Evolutionary conservation across 2,888 invertebrate genomes (phyloP).

Genomic region (Beris chalybata): DNA sequence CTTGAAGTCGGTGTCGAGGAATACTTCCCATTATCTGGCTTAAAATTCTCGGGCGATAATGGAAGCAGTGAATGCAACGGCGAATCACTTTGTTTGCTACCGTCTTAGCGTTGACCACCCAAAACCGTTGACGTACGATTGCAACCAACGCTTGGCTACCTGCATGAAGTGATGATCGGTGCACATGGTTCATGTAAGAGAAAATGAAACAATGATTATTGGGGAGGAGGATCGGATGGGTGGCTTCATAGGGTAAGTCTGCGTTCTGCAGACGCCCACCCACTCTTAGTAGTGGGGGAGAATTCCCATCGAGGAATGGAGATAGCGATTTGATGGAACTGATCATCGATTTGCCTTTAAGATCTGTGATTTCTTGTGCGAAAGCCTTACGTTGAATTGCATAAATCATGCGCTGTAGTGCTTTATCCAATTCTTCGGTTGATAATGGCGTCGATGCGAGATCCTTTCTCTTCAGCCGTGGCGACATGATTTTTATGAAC

Average conservation of each 20-base stretch:
- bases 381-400: background rate
- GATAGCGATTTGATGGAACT: slow-evolving; percentile 31
- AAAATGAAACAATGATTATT: no score
- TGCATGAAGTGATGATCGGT: slow-evolving; percentile 43
- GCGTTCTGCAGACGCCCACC: slow-evolving; percentile 16
- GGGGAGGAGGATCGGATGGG: no score
- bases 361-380: background rate
- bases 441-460: no score
- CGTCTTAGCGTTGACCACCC: slow-evolving; percentile 25
- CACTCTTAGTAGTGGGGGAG: slow-evolving; percentile 35
- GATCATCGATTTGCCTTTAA: background rate
- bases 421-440: no score
- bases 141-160: slow-evolving; percentile 41
- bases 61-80: slow-evolving; percentile 25
- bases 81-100: background rate
- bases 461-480: no score
- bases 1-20: slow-evolving; percentile 29
- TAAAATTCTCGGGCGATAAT: slow-evolving; percentile 29
- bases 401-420: background rate
- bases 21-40: slow-evolving; percentile 35
- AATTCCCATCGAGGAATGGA: slow-evolving; percentile 34
- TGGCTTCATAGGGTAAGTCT: no score
- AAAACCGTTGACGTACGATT: slow-evolving; percentile 29
- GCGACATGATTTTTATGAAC: no score
- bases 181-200: slow-evolving; percentile 33